These are phyloP conservation scores for Drosophila anceps DNA, from an alignment of 2,888 invertebrate genomes.

Conservation along the genomic window DNA sequence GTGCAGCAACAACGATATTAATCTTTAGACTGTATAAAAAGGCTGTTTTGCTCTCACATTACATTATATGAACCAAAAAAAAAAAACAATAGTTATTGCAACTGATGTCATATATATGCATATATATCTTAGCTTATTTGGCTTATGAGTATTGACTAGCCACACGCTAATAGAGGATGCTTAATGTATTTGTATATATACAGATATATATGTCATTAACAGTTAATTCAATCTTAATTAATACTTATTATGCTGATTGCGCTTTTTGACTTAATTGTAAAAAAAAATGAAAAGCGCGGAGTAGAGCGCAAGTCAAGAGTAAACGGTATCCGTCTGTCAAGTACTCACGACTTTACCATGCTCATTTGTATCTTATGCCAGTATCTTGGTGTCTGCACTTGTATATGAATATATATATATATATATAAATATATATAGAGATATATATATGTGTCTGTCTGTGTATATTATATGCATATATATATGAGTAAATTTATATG, in stretches of 20 bases:
- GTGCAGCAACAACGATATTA: slow-evolving; percentile 24
- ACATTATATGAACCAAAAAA: neutral
- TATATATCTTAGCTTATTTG: neutral
- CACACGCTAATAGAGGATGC: too few relatives aligned
- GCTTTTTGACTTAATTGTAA: neutral
- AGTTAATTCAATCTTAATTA: neutral
- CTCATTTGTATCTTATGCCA: slow-evolving; percentile 12
- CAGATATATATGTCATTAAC: neutral
- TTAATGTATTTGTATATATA: neutral
- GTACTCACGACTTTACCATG: neutral
- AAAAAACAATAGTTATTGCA: neutral
- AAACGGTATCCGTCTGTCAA: slow-evolving; percentile 17
- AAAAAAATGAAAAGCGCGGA: slow-evolving; percentile 3
- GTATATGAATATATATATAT: slow-evolving; percentile 16
- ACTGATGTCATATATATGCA: neutral
- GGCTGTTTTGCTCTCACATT: neutral
- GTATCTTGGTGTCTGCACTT: slow-evolving; percentile 52
- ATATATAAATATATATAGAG: neutral
- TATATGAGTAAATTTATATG: slow-evolving; percentile 38
- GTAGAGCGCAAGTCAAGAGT: neutral
- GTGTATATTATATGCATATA: slow-evolving; percentile 7
- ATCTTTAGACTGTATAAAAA: slow-evolving; percentile 1
- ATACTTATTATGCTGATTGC: too few relatives aligned
- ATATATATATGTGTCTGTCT: neutral
- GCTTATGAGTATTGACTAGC: neutral